Percentiles rank a stretch among this genome's conserved stretches.
phyloP scores from a whole-genome alignment of 2,888 invertebrate genomes.

The Lypha dubia region DNA sequence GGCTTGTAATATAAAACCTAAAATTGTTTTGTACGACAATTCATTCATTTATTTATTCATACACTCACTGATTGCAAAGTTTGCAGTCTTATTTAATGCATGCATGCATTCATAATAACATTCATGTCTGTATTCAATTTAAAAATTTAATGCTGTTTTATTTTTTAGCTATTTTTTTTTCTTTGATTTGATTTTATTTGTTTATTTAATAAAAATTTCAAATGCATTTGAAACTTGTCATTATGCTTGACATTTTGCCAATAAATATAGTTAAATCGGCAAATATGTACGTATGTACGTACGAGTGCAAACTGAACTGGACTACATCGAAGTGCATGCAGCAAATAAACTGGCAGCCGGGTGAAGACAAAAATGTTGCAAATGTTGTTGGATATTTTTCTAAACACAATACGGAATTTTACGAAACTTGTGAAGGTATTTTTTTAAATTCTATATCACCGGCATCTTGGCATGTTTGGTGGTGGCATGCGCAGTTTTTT shows the following conservation, averaged over 20 bases:
- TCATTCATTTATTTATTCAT: constrained; percentile 57
- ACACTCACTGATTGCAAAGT: constrained; percentile 59
- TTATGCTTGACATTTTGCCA: constrained; percentile 67
- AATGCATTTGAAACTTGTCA: constrained; percentile 50
- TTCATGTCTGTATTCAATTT: constrained; percentile 51
- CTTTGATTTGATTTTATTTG: constrained; percentile 14
- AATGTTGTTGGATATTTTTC: constrained; percentile 45
- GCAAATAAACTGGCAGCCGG: constrained; percentile 37
- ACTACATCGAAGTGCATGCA: constrained; percentile 9
- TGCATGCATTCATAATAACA: constrained; percentile 46
- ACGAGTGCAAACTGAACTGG: background rate
- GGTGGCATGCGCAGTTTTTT: constrained; percentile 37
- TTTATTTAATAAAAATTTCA: constrained; percentile 55
- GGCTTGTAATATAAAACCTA: constrained; percentile 52
- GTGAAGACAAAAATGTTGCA: constrained; percentile 37
- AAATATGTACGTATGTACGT: constrained; percentile 1
- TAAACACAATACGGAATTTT: constrained; percentile 16
- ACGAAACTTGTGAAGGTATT: constrained; percentile 15
- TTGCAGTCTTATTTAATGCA: constrained; percentile 59
- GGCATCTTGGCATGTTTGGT: constrained; percentile 4
- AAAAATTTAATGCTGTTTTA: constrained; percentile 32
- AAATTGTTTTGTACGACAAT: constrained; percentile 46
- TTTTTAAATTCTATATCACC: constrained; percentile 46
- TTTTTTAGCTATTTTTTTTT: constrained; percentile 9
- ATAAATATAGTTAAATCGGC: constrained; percentile 59